phyloP scores from a whole-genome alignment of 2,113 vertebrate species.

The Dendropsophus ebraccatus region DNA sequence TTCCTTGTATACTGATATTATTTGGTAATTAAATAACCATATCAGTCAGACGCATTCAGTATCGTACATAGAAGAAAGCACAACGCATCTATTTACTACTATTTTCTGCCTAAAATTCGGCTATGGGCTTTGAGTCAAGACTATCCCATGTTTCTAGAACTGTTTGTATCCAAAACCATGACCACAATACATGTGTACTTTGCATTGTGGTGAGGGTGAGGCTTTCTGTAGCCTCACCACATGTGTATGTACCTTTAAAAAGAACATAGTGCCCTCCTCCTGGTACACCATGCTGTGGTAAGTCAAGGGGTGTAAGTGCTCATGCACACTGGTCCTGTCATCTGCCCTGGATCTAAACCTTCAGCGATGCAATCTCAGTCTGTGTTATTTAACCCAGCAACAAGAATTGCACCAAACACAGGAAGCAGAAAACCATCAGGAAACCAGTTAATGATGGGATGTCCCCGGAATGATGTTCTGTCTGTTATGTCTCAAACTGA shows the following conservation, averaged over 20 bases:
- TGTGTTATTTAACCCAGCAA: neutral
- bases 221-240: neutral
- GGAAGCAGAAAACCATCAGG: neutral
- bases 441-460: constrained; percentile 12
- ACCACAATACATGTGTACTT: neutral
- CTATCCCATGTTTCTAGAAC: neutral
- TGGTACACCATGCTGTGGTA: neutral
- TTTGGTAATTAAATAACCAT: no score
- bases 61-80: no score
- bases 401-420: neutral
- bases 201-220: neutral
- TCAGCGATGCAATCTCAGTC: neutral
- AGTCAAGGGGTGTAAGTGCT: neutral
- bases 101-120: neutral
- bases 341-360: neutral
- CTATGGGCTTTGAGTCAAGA: neutral
- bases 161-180: neutral
- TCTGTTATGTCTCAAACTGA: neutral
- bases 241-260: neutral
- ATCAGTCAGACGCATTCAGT: no score
- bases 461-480: neutral
- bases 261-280: neutral
- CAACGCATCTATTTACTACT: no score
- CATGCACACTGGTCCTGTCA: neutral
- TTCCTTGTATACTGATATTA: no score